phyloP scores from a whole-genome alignment of 2,797 vertebrate species.

The Malurus splendens region DNA sequence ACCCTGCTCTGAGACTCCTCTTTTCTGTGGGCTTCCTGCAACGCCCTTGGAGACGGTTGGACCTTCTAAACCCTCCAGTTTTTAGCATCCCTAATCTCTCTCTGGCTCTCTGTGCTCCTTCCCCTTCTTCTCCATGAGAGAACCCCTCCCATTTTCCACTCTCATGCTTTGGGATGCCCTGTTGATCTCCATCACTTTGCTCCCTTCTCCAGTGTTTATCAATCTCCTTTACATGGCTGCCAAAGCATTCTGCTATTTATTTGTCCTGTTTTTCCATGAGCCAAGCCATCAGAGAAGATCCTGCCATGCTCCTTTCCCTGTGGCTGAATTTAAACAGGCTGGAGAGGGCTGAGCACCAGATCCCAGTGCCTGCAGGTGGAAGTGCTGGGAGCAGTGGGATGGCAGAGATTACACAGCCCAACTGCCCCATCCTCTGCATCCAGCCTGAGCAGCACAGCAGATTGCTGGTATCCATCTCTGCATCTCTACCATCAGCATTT shows the following conservation, averaged over 20 bases:
- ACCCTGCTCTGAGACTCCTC: neutral
- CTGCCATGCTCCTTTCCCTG: neutral
- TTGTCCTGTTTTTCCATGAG: neutral
- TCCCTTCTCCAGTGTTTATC: neutral
- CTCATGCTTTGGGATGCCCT: neutral
- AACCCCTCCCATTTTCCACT: neutral
- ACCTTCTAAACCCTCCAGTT: neutral
- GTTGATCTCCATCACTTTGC: neutral
- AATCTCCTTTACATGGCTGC: neutral
- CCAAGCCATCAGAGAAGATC: neutral
- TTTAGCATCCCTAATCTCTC: neutral
- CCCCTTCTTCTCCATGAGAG: neutral
- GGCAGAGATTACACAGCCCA: neutral
- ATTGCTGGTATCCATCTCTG: accelerated
- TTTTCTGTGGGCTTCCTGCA: neutral
- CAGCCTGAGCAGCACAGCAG: neutral
- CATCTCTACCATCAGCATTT: accelerated
- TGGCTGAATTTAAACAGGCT: neutral
- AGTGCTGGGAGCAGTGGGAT: neutral
- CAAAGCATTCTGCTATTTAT: neutral
- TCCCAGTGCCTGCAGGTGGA: neutral
- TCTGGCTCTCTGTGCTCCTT: neutral
- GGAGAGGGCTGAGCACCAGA: accelerated
- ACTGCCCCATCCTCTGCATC: neutral
- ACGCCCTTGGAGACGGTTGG: neutral